Conservation (phyloP, 2,888 invertebrate species). For the Lepidonotus clava region DNA sequence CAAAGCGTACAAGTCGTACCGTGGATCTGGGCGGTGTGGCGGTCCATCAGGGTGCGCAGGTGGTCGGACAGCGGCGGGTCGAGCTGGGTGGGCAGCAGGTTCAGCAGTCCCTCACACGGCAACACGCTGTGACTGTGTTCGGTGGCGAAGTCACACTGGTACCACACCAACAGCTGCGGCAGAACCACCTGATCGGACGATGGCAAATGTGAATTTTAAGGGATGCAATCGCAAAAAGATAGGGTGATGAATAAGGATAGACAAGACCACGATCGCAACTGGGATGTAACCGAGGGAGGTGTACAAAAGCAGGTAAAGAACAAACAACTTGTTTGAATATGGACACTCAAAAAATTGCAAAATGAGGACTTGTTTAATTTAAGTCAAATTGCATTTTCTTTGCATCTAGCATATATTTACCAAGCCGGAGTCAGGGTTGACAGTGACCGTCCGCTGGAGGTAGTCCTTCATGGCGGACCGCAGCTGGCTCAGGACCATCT, state of each 20-base stretch:
- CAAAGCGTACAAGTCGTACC: too few relatives aligned
- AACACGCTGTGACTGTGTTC: slow-evolving; percentile 26
- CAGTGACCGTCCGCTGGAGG: slow-evolving; percentile 68
- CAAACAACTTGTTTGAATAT: too few relatives aligned
- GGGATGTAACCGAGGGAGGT: too few relatives aligned
- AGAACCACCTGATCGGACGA: slow-evolving; percentile 72
- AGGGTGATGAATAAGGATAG: too few relatives aligned
- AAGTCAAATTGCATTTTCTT: too few relatives aligned
- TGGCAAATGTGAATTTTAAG: too few relatives aligned
- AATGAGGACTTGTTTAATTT: too few relatives aligned
- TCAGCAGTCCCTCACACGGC: slow-evolving; percentile 39
- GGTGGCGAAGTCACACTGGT: slow-evolving; percentile 69
- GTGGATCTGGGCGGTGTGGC: background rate
- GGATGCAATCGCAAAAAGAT: too few relatives aligned
- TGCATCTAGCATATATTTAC: slow-evolving; percentile 54
- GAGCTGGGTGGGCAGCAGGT: slow-evolving; percentile 35
- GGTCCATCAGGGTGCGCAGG: slow-evolving; percentile 35
- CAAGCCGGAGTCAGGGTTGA: slow-evolving; percentile 56
- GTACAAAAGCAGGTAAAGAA: too few relatives aligned
- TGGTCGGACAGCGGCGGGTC: slow-evolving; percentile 9
- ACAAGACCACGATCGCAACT: too few relatives aligned
- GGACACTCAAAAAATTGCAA: too few relatives aligned
- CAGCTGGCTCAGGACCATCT: slow-evolving; percentile 68
- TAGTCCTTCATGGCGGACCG: slow-evolving; percentile 70
- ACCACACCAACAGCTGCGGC: slow-evolving; percentile 73